A percentile compares a stretch with the other conserved stretches of the same genome.
Evolutionary conservation across 1,140 invertebrate species (phyloP).

Genomic region (Apis dorsata): DNA sequence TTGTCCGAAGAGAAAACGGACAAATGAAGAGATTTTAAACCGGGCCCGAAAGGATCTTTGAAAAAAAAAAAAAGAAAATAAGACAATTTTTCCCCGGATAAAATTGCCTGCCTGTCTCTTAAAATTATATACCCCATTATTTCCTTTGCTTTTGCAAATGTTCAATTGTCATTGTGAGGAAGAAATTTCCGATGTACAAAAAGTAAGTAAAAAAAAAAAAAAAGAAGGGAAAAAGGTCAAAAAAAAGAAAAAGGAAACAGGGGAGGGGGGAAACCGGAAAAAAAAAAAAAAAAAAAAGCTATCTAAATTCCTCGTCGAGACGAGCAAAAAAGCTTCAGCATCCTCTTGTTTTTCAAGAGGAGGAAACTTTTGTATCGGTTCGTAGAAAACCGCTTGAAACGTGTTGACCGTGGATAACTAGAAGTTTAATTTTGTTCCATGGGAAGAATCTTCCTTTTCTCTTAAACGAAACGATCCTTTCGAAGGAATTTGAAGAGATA

Average conservation of each 20-base stretch:
- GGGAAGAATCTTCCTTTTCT: constrained; percentile 1
- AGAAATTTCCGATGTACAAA: too few species aligned
- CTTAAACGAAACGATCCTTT: background rate
- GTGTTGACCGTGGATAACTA: constrained; percentile 35
- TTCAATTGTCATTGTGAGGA: background rate
- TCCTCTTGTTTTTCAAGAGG: constrained; percentile 18
- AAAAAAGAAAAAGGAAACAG: too few species aligned
- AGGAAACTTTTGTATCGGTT: constrained; percentile 17
- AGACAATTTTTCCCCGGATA: too few species aligned
- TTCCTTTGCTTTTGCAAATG: background rate
- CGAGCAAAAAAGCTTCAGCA: background rate
- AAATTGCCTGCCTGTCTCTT: too few species aligned
- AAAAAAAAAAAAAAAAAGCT: background rate
- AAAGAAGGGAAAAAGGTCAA: too few species aligned
- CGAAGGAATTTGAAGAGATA: too few species aligned
- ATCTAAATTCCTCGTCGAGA: constrained; percentile 7
- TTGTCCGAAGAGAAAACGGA: too few species aligned
- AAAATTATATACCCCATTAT: too few species aligned
- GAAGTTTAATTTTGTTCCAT: constrained; percentile 16
- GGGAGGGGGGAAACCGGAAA: too few species aligned
- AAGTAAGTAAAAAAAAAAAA: too few species aligned
- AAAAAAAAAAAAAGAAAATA: background rate
- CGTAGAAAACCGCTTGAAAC: constrained; percentile 9
- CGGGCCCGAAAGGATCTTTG: background rate
- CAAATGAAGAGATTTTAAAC: background rate